phyloP scores from a whole-genome alignment of 2,888 invertebrate genomes.

The Philopedon plagiatum region DNA sequence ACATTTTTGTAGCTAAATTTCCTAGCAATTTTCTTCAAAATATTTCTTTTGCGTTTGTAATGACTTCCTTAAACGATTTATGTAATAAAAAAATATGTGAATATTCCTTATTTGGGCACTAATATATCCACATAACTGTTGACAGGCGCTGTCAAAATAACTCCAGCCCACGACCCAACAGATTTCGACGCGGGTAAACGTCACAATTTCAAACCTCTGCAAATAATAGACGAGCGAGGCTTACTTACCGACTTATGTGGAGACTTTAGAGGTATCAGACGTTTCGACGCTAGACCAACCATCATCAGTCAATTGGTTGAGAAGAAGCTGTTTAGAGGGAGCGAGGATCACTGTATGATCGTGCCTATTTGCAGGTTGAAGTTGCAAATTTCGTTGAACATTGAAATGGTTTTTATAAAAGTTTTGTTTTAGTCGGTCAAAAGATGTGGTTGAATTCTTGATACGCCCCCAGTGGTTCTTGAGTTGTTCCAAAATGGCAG shows the following conservation, averaged over 20 bases:
- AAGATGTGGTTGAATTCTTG: slow-evolving; percentile 97
- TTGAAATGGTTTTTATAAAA: no score
- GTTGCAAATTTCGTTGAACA: no score
- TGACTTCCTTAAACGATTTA: no score
- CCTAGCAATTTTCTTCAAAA: no score
- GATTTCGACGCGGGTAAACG: slow-evolving; percentile 97
- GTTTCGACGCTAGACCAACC: slow-evolving; percentile 90
- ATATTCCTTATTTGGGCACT: no score
- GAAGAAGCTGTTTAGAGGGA: slow-evolving; percentile 71
- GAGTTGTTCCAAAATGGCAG: slow-evolving; percentile 91
- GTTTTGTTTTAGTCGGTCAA: slow-evolving; percentile 81
- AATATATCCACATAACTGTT: neutral
- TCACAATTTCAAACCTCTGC: slow-evolving; percentile 88
- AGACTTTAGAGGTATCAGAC: slow-evolving; percentile 84
- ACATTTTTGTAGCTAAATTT: no score
- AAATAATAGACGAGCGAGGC: slow-evolving; percentile 94
- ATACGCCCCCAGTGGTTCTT: slow-evolving; percentile 99
- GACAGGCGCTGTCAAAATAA: slow-evolving; percentile 96
- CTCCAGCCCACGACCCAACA: slow-evolving; percentile 97
- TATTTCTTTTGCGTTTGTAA: no score
- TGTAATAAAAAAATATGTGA: no score
- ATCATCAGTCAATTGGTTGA: slow-evolving; percentile 84
- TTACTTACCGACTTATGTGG: slow-evolving; percentile 85
- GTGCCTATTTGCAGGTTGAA: slow-evolving; percentile 84
- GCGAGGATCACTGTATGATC: slow-evolving; percentile 93